phyloP scores from a whole-genome alignment of 2,113 vertebrate genomes.

The Macrotis lagotis region DNA sequence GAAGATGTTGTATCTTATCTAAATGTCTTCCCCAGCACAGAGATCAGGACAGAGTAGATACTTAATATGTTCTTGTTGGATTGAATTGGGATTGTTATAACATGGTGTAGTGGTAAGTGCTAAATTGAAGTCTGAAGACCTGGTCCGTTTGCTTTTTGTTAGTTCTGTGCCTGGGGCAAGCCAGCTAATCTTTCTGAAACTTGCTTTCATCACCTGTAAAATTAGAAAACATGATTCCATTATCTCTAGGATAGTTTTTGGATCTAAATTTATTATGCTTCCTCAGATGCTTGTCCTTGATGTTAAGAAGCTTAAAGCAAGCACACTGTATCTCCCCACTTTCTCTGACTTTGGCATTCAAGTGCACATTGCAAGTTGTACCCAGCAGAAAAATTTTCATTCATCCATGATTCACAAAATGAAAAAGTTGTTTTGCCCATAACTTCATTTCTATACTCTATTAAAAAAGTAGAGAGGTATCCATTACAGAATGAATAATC shows the following conservation, averaged over 20 bases:
- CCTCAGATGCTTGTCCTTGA: constrained; percentile 43
- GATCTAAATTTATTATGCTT: neutral
- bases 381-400: constrained; percentile 23
- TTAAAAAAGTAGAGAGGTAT: neutral
- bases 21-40: neutral
- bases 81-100: neutral
- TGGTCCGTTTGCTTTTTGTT: neutral
- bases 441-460: constrained; percentile 1
- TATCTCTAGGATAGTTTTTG: constrained; percentile 35
- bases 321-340: constrained; percentile 66
- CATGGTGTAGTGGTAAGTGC: neutral
- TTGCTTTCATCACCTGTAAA: neutral
- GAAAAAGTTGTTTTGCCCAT: neutral
- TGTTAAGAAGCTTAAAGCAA: constrained; percentile 69
- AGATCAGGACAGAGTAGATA: neutral
- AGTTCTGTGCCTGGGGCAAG: neutral
- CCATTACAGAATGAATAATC: neutral
- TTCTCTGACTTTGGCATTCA: constrained; percentile 71
- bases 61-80: neutral
- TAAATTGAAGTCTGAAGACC: neutral
- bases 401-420: neutral
- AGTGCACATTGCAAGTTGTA: constrained; percentile 9
- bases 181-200: neutral
- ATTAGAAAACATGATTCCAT: neutral
- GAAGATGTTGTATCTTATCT: neutral